These are phyloP conservation scores for Gasterosteus aculeatus DNA, from an alignment of 2,113 vertebrate genomes.

Conservation along the genomic window DNA sequence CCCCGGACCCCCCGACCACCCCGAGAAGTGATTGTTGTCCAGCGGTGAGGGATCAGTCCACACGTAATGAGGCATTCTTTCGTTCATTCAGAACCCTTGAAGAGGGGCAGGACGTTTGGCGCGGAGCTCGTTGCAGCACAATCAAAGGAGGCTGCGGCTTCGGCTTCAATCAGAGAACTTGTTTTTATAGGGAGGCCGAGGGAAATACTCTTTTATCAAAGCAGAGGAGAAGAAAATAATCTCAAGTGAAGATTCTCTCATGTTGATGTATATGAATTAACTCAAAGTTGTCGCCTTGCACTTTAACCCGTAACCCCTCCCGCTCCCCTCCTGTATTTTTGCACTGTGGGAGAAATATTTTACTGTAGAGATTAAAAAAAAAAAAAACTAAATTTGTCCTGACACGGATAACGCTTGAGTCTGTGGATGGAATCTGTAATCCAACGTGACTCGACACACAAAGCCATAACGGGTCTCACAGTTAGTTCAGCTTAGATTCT, in stretches of 20 bases:
- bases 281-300: slow-evolving; percentile 78
- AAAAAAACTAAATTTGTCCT: slow-evolving; percentile 37
- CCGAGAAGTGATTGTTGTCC: slow-evolving; percentile 36
- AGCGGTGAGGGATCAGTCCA: slow-evolving; percentile 46
- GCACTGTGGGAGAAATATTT: slow-evolving; percentile 74
- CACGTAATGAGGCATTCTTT: too few species aligned
- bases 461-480: slow-evolving; percentile 77
- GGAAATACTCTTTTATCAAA: slow-evolving; percentile 71
- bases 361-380: slow-evolving; percentile 45
- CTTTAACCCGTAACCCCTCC: slow-evolving; percentile 77
- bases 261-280: slow-evolving; percentile 66
- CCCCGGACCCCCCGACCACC: slow-evolving; percentile 3
- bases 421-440: slow-evolving; percentile 48
- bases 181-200: slow-evolving; percentile 75
- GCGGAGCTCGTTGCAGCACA: slow-evolving; percentile 77
- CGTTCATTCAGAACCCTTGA: slow-evolving; percentile 57
- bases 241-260: slow-evolving; percentile 62
- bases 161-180: slow-evolving; percentile 64
- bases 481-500: slow-evolving; percentile 52
- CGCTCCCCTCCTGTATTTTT: slow-evolving; percentile 75
- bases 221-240: slow-evolving; percentile 50
- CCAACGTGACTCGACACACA: slow-evolving; percentile 52
- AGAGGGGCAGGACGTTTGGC: slow-evolving; percentile 53
- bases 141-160: slow-evolving; percentile 67
- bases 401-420: slow-evolving; percentile 47